These are phyloP conservation scores for Diabrotica virgifera DNA, from an alignment of 1,140 invertebrate species.

Conservation along the genomic window DNA sequence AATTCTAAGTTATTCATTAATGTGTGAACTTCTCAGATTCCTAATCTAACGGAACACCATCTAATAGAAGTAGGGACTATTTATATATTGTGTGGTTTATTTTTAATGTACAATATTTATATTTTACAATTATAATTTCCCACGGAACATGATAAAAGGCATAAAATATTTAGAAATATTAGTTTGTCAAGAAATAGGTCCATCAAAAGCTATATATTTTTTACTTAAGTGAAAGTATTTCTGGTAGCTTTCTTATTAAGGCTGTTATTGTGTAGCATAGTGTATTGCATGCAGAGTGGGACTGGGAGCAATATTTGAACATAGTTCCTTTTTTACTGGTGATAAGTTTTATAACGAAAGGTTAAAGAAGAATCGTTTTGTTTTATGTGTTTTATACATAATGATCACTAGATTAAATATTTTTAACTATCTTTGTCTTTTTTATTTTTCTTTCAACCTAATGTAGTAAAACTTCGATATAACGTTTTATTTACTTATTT, in stretches of 20 bases:
- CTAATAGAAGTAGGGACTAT: too few relatives aligned
- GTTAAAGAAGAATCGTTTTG: neutral
- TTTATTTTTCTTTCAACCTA: too few relatives aligned
- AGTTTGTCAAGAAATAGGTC: neutral
- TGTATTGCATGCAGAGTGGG: neutral
- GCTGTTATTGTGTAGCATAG: slow-evolving; percentile 2
- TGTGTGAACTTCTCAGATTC: too few relatives aligned
- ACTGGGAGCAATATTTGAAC: neutral
- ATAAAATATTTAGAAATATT: too few relatives aligned
- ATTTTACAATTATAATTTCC: too few relatives aligned
- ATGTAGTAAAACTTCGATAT: too few relatives aligned
- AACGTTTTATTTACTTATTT: too few relatives aligned
- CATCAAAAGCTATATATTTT: neutral
- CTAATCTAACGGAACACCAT: too few relatives aligned
- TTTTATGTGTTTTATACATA: neutral
- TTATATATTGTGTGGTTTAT: too few relatives aligned
- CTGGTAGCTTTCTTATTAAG: neutral
- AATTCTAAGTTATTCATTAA: too few relatives aligned
- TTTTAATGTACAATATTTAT: too few relatives aligned
- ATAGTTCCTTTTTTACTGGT: slow-evolving; percentile 1
- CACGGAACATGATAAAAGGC: too few relatives aligned
- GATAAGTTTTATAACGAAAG: neutral
- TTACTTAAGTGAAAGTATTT: neutral
- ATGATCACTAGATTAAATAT: neutral
- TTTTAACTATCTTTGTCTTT: neutral